Conservation (phyloP, 1,140 invertebrate species). For the Drosophila lini region DNA sequence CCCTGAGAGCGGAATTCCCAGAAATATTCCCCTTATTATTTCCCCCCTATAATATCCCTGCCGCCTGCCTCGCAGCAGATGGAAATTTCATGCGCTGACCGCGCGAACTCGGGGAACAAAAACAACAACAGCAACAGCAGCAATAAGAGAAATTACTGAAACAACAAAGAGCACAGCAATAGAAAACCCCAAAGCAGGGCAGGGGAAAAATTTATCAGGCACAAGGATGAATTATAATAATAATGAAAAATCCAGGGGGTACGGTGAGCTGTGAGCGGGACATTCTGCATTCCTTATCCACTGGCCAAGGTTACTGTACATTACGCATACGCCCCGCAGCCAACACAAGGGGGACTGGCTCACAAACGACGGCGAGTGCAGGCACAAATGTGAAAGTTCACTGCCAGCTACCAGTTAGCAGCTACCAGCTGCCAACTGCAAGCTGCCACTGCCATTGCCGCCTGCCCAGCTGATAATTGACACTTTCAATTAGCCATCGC, state of each 20-base stretch:
- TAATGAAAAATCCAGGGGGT: conserved; percentile 49
- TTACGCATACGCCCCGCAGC: conserved; percentile 67
- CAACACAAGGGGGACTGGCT: conserved; percentile 15
- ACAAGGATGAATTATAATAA: conserved; percentile 72
- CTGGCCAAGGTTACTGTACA: conserved; percentile 66
- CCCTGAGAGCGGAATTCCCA: conserved; percentile 8
- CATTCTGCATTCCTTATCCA: conserved; percentile 40
- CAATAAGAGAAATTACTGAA: conserved; percentile 29
- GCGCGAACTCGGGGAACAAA: conserved; percentile 36
- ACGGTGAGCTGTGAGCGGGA: neutral
- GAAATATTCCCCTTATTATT: conserved; percentile 58
- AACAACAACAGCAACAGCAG: conserved; percentile 41
- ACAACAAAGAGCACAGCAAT: conserved; percentile 16
- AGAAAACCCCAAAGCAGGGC: conserved; percentile 29
- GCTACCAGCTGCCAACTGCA: conserved; percentile 12
- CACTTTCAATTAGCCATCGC: conserved; percentile 65
- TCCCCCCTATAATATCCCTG: conserved; percentile 41
- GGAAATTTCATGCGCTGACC: conserved; percentile 52
- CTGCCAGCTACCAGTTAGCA: conserved; percentile 23
- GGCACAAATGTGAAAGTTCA: conserved; percentile 72
- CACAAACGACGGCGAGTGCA: conserved; percentile 7
- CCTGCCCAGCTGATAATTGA: conserved; percentile 51
- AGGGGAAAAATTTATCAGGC: conserved; percentile 50
- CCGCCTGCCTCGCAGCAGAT: conserved; percentile 25
- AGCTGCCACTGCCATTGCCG: conserved; percentile 5